Evolutionary conservation across 2,797 vertebrate species (phyloP).

Genomic region (Neomorphus geoffroyi): DNA sequence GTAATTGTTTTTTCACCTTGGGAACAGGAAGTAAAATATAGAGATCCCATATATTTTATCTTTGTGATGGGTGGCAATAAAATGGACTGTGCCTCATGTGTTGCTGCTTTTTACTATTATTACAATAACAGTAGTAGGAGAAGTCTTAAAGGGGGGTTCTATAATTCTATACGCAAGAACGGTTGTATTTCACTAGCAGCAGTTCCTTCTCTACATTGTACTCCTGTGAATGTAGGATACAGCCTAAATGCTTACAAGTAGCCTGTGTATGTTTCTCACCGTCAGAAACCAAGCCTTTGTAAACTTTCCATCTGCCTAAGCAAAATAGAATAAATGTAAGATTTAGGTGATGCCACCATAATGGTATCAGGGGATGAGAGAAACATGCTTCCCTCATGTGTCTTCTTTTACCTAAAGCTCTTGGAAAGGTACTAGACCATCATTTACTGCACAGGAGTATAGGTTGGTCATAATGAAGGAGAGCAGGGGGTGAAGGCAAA

Average conservation of each 20-base stretch:
- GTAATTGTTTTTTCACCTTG: background rate
- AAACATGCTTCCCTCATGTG: fast-evolving
- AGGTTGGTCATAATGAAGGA: background rate
- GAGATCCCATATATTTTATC: constrained; percentile 19
- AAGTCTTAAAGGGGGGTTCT: background rate
- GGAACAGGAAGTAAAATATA: constrained; percentile 33
- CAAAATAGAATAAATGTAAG: background rate
- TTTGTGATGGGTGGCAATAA: background rate
- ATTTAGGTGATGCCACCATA: background rate
- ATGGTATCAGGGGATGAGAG: background rate
- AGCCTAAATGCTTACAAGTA: background rate
- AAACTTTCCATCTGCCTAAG: background rate
- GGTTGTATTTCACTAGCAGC: background rate
- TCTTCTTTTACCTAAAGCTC: background rate
- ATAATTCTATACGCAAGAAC: background rate
- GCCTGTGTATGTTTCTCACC: background rate
- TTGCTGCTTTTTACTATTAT: constrained; percentile 33
- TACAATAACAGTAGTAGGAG: background rate
- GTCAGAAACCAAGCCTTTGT: background rate
- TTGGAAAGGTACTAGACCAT: background rate
- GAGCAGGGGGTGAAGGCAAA: background rate
- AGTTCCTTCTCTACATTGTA: background rate
- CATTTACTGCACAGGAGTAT: fast-evolving
- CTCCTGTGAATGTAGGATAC: background rate
- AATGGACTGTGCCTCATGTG: background rate